Conservation (phyloP, 2,797 vertebrate genomes). For the Lacerta bilineata region DNA sequence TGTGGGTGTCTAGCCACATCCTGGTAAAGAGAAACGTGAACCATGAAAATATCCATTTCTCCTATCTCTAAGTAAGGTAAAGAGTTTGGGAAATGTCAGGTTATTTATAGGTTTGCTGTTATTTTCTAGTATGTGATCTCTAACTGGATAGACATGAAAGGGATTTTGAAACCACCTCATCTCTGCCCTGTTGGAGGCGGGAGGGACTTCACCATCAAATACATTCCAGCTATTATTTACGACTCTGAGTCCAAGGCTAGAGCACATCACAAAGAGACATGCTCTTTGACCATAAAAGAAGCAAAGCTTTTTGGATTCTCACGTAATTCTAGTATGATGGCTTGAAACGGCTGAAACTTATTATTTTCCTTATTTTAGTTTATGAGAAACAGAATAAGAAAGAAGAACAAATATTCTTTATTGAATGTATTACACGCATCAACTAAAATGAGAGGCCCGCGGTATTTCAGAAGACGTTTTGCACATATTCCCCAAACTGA, state of each 20-base stretch:
- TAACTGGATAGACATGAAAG: constrained; percentile 14
- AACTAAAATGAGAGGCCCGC: not conserved
- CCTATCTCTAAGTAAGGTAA: not conserved
- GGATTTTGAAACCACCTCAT: constrained; percentile 24
- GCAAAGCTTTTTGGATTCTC: not conserved
- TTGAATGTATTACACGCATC: not conserved
- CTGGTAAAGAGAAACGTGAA: not conserved
- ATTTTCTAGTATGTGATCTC: not conserved
- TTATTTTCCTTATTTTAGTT: constrained; percentile 47
- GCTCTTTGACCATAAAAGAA: constrained; percentile 5
- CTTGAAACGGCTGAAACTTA: constrained; percentile 27
- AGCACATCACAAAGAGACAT: not conserved
- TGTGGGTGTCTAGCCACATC: not conserved
- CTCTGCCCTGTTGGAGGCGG: not conserved
- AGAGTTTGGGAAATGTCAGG: not conserved
- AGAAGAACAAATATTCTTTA: too few relatives aligned
- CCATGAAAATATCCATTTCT: not conserved
- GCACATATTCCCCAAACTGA: not conserved
- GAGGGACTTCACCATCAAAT: not conserved
- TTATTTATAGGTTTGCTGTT: constrained; percentile 12
- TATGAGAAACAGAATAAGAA: constrained; percentile 35
- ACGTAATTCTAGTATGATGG: fast-evolving
- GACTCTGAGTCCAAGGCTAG: not conserved
- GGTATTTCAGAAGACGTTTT: not conserved
- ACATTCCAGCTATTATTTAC: constrained; percentile 34